A percentile compares a stretch with the other conserved stretches of the same genome.
phyloP scores from a whole-genome alignment of 2,888 invertebrate species.

The Lacanobia oleracea region DNA sequence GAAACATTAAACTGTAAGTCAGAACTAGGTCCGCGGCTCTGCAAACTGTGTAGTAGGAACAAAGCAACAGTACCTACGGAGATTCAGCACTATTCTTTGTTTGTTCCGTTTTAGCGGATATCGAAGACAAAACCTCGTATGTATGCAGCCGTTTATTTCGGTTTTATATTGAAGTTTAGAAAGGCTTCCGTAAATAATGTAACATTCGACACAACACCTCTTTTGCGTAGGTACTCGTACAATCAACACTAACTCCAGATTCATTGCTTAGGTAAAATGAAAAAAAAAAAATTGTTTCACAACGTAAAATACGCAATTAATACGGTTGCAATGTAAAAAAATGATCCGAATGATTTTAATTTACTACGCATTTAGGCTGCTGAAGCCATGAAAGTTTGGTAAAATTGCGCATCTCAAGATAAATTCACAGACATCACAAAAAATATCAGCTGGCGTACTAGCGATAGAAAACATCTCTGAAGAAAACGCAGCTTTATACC shows the following conservation, averaged over 20 bases:
- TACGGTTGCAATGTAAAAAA: too few relatives aligned
- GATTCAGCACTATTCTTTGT: slow-evolving; percentile 29
- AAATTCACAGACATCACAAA: not conserved
- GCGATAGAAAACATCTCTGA: not conserved
- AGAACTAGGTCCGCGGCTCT: not conserved
- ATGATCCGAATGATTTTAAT: too few relatives aligned
- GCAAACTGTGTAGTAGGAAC: slow-evolving; percentile 16
- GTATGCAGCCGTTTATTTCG: not conserved
- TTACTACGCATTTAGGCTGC: too few relatives aligned
- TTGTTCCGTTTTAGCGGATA: slow-evolving; percentile 12
- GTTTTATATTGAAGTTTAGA: slow-evolving; percentile 3
- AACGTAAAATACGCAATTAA: too few relatives aligned
- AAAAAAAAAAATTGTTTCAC: too few relatives aligned
- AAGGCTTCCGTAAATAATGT: not conserved
- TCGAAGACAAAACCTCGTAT: not conserved
- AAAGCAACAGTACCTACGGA: slow-evolving; percentile 7
- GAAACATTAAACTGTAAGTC: slow-evolving; percentile 30
- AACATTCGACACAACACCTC: not conserved
- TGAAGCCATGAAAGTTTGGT: too few relatives aligned
- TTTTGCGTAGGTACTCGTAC: too few relatives aligned
- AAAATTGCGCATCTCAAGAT: too few relatives aligned
- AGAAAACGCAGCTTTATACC: not conserved
- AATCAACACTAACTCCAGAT: too few relatives aligned
- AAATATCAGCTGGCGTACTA: not conserved
- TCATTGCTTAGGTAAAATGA: too few relatives aligned